A percentile compares a stretch with the other conserved stretches of the same genome.
phyloP scores from a whole-genome alignment of 2,113 vertebrate species.

The Megaptera novaeangliae region DNA sequence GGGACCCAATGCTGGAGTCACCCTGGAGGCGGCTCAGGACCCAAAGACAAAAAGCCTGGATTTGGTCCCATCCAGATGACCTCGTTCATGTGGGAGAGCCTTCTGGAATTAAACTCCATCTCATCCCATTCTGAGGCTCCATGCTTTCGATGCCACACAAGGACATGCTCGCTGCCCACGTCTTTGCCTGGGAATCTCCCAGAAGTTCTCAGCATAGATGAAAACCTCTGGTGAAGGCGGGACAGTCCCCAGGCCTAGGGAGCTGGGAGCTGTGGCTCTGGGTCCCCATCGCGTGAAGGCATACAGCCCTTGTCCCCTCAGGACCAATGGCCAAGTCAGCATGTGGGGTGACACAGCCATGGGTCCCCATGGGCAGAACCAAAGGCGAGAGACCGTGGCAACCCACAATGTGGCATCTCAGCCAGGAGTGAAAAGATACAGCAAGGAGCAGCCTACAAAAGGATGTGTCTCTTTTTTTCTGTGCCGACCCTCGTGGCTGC shows the following conservation, averaged over 20 bases:
- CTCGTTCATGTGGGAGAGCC: neutral
- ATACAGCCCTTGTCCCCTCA: neutral
- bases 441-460: neutral
- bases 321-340: slow-evolving; percentile 1
- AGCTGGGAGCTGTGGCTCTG: too few species aligned
- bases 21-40: neutral
- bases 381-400: slow-evolving; percentile 57
- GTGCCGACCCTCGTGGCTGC: neutral
- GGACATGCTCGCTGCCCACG: neutral
- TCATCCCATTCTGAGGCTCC: neutral
- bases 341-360: slow-evolving; percentile 29
- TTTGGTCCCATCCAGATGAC: neutral
- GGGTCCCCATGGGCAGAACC: slow-evolving; percentile 55
- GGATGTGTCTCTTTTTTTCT: neutral
- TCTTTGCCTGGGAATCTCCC: neutral
- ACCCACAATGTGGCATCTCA: slow-evolving; percentile 38
- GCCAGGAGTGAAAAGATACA: neutral
- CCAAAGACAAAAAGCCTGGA: neutral
- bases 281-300: neutral
- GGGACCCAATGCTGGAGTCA: neutral
- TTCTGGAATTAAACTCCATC: neutral
- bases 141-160: neutral
- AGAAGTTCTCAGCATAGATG: neutral
- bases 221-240: neutral
- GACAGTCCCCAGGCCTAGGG: neutral